Percentiles rank a stretch among this genome's conserved stretches.
phyloP scores from a whole-genome alignment of 2,113 vertebrate species.

The Trogon surrucura region DNA sequence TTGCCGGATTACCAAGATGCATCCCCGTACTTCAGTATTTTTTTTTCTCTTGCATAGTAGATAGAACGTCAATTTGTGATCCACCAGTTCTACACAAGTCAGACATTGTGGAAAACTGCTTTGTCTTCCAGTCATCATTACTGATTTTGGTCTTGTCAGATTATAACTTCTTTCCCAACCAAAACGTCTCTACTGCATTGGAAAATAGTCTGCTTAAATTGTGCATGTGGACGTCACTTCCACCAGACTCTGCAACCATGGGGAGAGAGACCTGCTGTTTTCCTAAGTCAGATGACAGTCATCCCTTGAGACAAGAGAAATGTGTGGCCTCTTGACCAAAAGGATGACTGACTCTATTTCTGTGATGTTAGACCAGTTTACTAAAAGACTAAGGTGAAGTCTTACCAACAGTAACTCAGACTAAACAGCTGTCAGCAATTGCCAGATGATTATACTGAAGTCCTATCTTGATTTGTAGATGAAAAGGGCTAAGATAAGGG shows the following conservation, averaged over 20 bases:
- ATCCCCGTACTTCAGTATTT: accelerated
- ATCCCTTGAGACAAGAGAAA: neutral
- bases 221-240: neutral
- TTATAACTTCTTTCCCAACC: neutral
- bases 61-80: neutral
- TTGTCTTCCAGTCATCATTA: neutral
- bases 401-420: neutral
- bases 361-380: neutral
- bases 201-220: neutral
- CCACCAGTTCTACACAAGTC: neutral
- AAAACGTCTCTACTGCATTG: neutral
- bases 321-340: neutral
- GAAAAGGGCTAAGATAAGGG: neutral
- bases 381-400: neutral
- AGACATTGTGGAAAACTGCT: neutral
- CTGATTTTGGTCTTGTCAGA: neutral
- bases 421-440: neutral
- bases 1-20: neutral
- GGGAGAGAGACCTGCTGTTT: neutral
- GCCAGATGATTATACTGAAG: neutral
- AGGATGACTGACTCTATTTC: neutral
- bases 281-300: neutral
- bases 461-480: neutral
- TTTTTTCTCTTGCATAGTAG: neutral
- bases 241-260: neutral